Evolutionary conservation across 2,888 invertebrate genomes (phyloP).

Genomic region (Molanna angustata): DNA sequence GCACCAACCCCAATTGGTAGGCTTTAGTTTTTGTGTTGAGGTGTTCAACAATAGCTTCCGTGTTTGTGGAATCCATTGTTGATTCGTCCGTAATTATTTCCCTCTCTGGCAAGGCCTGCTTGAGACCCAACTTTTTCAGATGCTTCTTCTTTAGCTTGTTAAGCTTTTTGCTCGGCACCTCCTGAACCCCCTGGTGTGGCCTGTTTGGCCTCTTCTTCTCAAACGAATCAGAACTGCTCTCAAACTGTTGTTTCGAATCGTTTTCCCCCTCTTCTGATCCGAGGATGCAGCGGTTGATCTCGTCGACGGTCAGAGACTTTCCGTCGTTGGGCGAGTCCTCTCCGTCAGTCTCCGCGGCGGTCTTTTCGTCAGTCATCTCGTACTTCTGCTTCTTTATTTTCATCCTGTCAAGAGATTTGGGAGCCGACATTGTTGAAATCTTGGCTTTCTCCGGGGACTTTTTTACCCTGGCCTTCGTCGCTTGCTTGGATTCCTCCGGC

Average conservation of each 20-base stretch:
- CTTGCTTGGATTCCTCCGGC: slow-evolving; percentile 19
- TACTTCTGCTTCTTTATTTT: slow-evolving; percentile 14
- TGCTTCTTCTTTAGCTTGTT: slow-evolving; percentile 58
- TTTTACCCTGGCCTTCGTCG: slow-evolving; percentile 24
- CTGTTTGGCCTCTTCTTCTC: not conserved
- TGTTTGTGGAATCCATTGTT: slow-evolving; percentile 35
- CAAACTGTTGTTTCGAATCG: not conserved
- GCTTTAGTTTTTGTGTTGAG: slow-evolving; percentile 37
- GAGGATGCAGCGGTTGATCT: slow-evolving; percentile 24
- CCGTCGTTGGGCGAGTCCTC: slow-evolving; percentile 32
- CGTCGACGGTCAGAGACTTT: slow-evolving; percentile 16
- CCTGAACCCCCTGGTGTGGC: slow-evolving; percentile 39
- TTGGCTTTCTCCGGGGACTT: slow-evolving; percentile 39
- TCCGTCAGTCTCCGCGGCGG: slow-evolving; percentile 34
- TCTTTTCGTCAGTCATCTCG: slow-evolving; percentile 30
- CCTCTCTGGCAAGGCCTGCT: slow-evolving; percentile 11
- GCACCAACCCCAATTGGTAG: slow-evolving; percentile 20
- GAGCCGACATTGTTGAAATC: slow-evolving; percentile 17
- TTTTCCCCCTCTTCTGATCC: slow-evolving; percentile 4
- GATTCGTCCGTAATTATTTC: slow-evolving; percentile 33
- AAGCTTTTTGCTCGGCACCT: slow-evolving; percentile 44
- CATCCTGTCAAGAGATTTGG: slow-evolving; percentile 14
- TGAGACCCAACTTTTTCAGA: slow-evolving; percentile 54
- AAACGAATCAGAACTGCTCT: not conserved
- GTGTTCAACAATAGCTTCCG: slow-evolving; percentile 45